Evolutionary conservation across 2,113 vertebrate species (phyloP), one percentile per base, ranked within the genome.

Genomic region (Alligator sinensis): DNA sequence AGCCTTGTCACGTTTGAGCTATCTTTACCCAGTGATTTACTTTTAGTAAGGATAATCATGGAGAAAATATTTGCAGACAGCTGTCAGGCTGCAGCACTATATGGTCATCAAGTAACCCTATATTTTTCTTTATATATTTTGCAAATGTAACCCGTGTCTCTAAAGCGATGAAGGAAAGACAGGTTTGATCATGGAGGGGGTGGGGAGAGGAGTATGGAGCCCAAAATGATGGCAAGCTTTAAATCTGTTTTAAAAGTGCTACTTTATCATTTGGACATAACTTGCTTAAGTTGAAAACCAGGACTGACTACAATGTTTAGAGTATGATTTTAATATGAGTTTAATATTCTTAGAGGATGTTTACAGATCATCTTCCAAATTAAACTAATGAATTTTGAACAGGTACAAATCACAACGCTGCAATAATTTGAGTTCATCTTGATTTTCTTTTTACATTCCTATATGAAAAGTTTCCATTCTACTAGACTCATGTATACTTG

Each of bases 21-120:
- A 99, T 99, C 99, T 99, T 99, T 99, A 99, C 98, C 98, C 99
- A 63, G 90, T 89, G 98, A 98, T 98, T 98, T 99, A 99, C 99
- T 99, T 99, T 99, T 99, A 99, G 99, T 99, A 99, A 98, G 98
- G 98, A 98, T 98, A 98, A 99, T 99, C 99, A 99, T 98, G 98
- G 98, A 98, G 98, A 98, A 99, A 99, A 99, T 99, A 99, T 99
- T 99, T 97, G 98, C 98, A 97, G 98, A 98, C 99, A 99, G 99
- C 99, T 99, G 99, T 99, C 98, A 97, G 98, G 97, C 98, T 98
- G 97, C 98, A 98, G 97, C 96, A 98, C 98, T 98, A 96, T 98
- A 99, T 98, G 98, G 98, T 98, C 96, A 98, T 97, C 97, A 93
- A 98, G 99, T 99, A 99, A 99, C 98, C 98, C 98, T 99, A 99